phyloP scores from a whole-genome alignment of 2,113 vertebrate genomes.

The Gila orcuttii region DNA sequence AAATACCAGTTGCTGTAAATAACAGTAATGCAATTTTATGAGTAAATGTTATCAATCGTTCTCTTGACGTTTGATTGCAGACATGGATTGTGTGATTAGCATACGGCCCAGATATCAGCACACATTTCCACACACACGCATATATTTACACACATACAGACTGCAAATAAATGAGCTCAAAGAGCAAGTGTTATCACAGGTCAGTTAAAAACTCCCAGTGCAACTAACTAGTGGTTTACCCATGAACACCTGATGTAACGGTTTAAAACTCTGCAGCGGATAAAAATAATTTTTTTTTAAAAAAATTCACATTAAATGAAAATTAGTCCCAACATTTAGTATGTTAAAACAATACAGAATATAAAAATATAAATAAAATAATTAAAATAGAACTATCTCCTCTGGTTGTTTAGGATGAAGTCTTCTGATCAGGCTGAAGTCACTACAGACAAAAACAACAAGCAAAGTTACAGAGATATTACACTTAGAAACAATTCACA shows the following conservation, averaged over 20 bases:
- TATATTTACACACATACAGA: conserved; percentile 13
- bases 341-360: conserved; percentile 8
- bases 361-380: conserved; percentile 9
- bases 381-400: background rate
- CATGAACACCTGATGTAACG: conserved; percentile 3
- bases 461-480: background rate
- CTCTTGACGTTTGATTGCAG: background rate
- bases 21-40: background rate
- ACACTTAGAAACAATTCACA: no score
- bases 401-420: background rate
- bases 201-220: background rate
- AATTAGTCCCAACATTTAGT: background rate
- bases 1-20: background rate
- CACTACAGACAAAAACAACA: background rate
- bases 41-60: background rate
- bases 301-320: background rate
- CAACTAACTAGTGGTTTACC: conserved; percentile 20
- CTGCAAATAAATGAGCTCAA: background rate
- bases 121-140: background rate
- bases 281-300: no score
- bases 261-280: background rate
- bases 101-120: conserved; percentile 6
- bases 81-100: background rate
- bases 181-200: background rate
- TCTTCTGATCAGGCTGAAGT: background rate